Base-by-base conservation (phyloP, 2,797 vertebrate genomes). In the Novumbra hubbsi region DNA sequence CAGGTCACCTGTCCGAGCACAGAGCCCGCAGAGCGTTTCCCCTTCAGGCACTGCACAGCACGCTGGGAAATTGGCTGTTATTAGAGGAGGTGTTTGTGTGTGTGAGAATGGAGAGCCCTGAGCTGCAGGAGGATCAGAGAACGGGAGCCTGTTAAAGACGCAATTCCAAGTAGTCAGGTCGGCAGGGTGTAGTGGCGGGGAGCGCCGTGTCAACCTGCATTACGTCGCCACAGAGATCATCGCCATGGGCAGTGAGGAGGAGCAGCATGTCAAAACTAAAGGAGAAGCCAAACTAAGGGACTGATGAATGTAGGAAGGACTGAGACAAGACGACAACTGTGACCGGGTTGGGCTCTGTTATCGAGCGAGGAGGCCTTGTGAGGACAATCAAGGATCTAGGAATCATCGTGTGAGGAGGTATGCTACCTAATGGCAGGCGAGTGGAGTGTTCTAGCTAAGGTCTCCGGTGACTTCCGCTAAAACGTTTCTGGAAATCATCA, bases 131-230 rank as follows among this genome's bases (percentile, higher is more conserved):
- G 24, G 16, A 74, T 75, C 48, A 72, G 34, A 57, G 28, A 81
- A 41, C 57, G 41, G 68, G 48, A 30, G 17, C 4, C 8, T 49
- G 45, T 38, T 11, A 5, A 9, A 57, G 34, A 81, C 24, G 86
- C 89, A 89, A 87, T 90, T 92, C 89, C 88, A 88, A 87, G 90
- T 76, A 81, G 80, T 83, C 85, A 88, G 87, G 88, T 89, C 81
- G 87, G 52, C 11, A 9, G 21, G 21, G 55, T 55, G 19, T 19
- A 5, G 52, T 38, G 34, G 41, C 34, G 34, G 85, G 85, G 86
- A 81, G 63, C 77, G 76, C 74, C 41, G 73, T 88, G 90, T 93
- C 90, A 48, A 76, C 76, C 87, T 83, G 81, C 76, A 86, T 92
- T 90, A 92, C 73, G 55, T 63, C 75, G 78, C 19, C 67, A 74